These are phyloP conservation scores for Dryadula phaetusa DNA, from an alignment of 2,888 invertebrate species.

Conservation along the genomic window DNA sequence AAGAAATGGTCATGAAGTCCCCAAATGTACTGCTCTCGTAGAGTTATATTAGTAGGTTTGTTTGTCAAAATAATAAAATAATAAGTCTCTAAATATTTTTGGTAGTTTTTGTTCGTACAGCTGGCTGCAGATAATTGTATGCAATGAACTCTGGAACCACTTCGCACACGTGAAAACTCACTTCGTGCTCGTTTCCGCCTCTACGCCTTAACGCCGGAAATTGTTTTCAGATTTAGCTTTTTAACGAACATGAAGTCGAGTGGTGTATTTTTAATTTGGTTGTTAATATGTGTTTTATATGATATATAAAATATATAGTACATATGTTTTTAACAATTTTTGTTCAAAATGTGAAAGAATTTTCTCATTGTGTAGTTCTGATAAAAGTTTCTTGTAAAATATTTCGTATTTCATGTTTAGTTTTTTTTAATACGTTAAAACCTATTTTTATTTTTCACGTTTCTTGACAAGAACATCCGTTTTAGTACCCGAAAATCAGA, in stretches of 20 bases:
- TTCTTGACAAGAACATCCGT: background rate
- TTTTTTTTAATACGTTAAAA: constrained; percentile 1
- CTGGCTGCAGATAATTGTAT: constrained; percentile 11
- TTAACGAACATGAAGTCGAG: background rate
- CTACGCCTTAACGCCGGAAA: constrained; percentile 11
- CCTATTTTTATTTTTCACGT: background rate
- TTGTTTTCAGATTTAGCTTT: constrained; percentile 6
- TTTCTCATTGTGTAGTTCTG: too few species aligned
- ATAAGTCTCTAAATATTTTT: constrained; percentile 4
- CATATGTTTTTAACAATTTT: too few species aligned
- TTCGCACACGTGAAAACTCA: constrained; percentile 14
- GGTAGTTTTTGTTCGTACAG: background rate
- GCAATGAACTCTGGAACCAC: constrained; percentile 3
- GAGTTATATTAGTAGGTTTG: too few species aligned
- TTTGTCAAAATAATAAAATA: too few species aligned
- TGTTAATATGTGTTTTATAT: background rate
- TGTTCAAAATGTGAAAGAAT: too few species aligned
- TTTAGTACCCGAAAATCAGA: background rate
- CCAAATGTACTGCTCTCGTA: too few species aligned
- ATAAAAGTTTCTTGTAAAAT: too few species aligned
- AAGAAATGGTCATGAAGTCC: too few species aligned
- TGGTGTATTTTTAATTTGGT: background rate
- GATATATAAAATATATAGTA: too few species aligned
- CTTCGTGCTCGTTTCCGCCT: constrained; percentile 1
- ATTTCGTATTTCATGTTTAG: background rate